Evolutionary conservation across 2,888 invertebrate genomes (phyloP).

Genomic region (Harpalus rufipes): DNA sequence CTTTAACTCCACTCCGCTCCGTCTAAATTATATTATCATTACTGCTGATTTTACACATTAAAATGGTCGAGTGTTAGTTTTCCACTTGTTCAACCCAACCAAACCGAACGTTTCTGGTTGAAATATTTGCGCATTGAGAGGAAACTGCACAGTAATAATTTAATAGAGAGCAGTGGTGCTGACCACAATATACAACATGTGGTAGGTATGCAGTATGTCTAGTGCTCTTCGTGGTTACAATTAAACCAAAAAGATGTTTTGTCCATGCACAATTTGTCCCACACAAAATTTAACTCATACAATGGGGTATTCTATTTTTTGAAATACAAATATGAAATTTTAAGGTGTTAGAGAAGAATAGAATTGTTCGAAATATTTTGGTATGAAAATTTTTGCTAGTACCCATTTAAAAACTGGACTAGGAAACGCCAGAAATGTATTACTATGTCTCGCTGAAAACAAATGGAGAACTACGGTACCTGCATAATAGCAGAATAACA

Average conservation of each 20-base stretch:
- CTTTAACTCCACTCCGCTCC: slow-evolving; percentile 5
- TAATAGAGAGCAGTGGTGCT: slow-evolving; percentile 15
- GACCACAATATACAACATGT: slow-evolving; percentile 5
- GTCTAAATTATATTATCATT: slow-evolving; percentile 41
- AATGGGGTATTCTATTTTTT: neutral
- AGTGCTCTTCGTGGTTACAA: neutral
- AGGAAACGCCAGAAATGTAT: no score
- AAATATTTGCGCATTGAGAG: neutral
- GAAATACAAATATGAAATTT: no score
- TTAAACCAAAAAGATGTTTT: neutral
- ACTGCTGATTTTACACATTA: slow-evolving; percentile 40
- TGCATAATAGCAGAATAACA: no score
- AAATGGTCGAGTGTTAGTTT: neutral
- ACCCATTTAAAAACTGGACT: no score
- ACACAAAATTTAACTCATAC: neutral
- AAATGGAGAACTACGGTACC: no score
- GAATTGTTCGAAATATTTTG: no score
- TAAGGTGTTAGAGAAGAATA: no score
- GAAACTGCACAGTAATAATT: slow-evolving; percentile 5
- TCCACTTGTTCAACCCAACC: slow-evolving; percentile 3
- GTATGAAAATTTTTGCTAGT: no score
- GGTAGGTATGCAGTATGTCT: slow-evolving; percentile 8
- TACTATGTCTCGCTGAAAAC: no score
- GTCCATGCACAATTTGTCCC: neutral
- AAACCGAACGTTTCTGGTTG: neutral